phyloP scores from a whole-genome alignment of 1,140 invertebrate genomes.

The Paralvinella palmiformis region DNA sequence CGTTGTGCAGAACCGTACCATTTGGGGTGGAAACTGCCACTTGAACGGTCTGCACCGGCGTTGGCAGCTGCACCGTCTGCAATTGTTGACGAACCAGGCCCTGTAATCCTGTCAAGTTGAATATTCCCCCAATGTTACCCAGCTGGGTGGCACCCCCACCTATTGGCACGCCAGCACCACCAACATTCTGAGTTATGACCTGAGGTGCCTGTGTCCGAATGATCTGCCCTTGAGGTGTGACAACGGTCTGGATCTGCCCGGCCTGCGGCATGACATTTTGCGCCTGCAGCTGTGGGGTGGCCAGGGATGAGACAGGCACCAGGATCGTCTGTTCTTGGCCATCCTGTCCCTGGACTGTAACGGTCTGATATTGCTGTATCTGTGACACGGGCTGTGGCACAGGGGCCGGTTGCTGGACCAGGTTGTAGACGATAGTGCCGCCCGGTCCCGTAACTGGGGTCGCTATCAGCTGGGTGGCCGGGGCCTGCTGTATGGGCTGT shows the following conservation, averaged over 20 bases:
- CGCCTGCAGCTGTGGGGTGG: constrained; percentile 7
- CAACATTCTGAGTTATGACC: constrained; percentile 21
- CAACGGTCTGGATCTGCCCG: constrained; percentile 30
- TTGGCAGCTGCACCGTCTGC: constrained; percentile 71
- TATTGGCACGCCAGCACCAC: constrained; percentile 23
- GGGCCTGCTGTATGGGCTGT: neutral
- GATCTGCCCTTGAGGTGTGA: constrained; percentile 60
- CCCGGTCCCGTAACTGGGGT: constrained; percentile 46
- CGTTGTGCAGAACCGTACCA: neutral
- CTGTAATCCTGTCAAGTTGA: constrained; percentile 69
- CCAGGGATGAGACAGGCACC: constrained; percentile 57
- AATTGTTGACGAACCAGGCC: constrained; percentile 49
- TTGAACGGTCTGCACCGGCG: constrained; percentile 67
- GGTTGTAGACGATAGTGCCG: constrained; percentile 57
- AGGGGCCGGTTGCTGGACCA: constrained; percentile 48
- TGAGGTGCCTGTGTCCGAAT: constrained; percentile 52
- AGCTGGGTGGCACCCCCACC: constrained; percentile 21
- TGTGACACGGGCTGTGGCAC: constrained; percentile 10
- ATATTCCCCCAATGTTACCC: constrained; percentile 23
- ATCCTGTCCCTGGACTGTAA: constrained; percentile 87
- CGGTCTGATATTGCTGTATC: constrained; percentile 69
- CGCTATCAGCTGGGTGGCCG: constrained; percentile 29
- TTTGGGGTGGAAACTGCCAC: constrained; percentile 63
- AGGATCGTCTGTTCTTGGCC: constrained; percentile 60
- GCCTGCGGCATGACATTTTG: neutral